Conservation (phyloP, 2,113 vertebrate genomes). For the Corydoras sp. region DNA sequence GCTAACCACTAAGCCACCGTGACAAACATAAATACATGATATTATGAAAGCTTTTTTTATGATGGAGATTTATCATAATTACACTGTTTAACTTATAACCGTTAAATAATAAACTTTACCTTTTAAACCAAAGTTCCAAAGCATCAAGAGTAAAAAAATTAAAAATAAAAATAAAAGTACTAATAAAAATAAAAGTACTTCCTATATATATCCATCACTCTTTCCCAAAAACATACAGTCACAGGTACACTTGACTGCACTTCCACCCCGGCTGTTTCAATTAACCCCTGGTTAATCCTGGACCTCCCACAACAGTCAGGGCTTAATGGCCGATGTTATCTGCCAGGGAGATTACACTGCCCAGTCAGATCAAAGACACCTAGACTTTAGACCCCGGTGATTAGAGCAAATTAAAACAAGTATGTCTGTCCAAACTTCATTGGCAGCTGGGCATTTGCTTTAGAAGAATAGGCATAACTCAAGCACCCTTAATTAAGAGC, state of each 20-base stretch:
- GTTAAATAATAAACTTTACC: not conserved
- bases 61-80: too few species aligned
- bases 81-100: too few species aligned
- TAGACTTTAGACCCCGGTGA: constrained; percentile 86
- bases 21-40: too few species aligned
- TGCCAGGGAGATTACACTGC: constrained; percentile 89
- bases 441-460: constrained; percentile 91
- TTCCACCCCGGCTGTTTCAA: constrained; percentile 70
- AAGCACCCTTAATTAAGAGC: constrained; percentile 99
- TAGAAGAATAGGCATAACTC: constrained; percentile 96
- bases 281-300: constrained; percentile 83
- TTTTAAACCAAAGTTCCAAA: too few species aligned
- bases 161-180: constrained; percentile 61
- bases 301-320: constrained; percentile 80
- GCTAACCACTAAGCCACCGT: too few species aligned
- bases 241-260: constrained; percentile 35
- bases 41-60: too few species aligned
- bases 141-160: too few species aligned
- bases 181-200: constrained; percentile 59
- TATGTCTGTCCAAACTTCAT: constrained; percentile 99
- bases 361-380: constrained; percentile 92
- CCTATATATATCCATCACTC: constrained; percentile 4
- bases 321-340: constrained; percentile 83
- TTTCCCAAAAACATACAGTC: constrained; percentile 24
- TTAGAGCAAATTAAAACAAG: constrained; percentile 99